A percentile compares a stretch with the other conserved stretches of the same genome.
phyloP scores from a whole-genome alignment of 2,797 vertebrate species.

The Gobionotothen gibberifrons region DNA sequence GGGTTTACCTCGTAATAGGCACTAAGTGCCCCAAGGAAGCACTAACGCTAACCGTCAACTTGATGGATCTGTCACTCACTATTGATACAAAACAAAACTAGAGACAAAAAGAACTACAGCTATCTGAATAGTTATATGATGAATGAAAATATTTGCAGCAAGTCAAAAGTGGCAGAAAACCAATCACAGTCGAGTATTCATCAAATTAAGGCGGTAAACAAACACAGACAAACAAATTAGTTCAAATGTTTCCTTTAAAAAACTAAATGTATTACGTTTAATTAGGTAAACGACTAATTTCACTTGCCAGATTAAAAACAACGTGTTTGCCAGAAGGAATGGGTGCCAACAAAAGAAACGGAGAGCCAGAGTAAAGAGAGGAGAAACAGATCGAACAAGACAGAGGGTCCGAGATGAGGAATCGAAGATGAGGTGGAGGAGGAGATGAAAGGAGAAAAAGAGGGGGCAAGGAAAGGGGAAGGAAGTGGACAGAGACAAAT shows the following conservation, averaged over 20 bases:
- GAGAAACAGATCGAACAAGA: constrained; percentile 64
- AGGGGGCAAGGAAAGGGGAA: constrained; percentile 44
- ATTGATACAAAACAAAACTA: not conserved
- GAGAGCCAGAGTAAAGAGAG: constrained; percentile 41
- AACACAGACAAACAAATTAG: not conserved
- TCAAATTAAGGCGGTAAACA: not conserved
- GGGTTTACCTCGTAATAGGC: not conserved
- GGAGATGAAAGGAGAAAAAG: constrained; percentile 51
- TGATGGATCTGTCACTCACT: not conserved
- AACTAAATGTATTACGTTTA: not conserved
- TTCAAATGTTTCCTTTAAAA: not conserved
- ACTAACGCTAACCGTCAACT: not conserved
- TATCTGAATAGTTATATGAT: not conserved
- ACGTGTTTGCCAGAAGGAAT: not conserved
- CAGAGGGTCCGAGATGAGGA: constrained; percentile 59
- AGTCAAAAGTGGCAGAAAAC: not conserved
- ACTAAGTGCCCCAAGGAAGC: not conserved
- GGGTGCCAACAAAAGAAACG: constrained; percentile 33
- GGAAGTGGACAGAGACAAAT: constrained; percentile 83
- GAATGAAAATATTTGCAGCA: not conserved
- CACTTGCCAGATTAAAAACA: constrained; percentile 1
- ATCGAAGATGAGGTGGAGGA: constrained; percentile 62
- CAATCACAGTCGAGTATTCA: not conserved
- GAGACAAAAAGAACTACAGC: not conserved
- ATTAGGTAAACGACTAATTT: not conserved